Evolutionary conservation across 2,113 vertebrate species (phyloP).

Genomic region (Microtus richardsoni): DNA sequence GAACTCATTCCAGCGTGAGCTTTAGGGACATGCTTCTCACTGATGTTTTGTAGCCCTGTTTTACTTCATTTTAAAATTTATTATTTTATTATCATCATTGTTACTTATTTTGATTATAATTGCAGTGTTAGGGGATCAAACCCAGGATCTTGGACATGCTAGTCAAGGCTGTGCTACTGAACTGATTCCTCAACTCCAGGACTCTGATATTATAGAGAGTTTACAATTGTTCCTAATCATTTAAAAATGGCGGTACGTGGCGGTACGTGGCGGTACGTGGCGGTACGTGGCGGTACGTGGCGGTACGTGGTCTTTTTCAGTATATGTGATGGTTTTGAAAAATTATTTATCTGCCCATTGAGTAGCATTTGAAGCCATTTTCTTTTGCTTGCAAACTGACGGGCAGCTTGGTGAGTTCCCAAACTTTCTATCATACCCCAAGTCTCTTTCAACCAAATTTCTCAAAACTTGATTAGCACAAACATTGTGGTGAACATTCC

Average conservation of each 20-base stretch:
- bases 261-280: too few species aligned
- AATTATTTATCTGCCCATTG: neutral
- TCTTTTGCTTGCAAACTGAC: neutral
- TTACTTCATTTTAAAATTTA: neutral
- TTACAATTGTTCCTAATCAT: neutral
- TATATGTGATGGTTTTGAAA: neutral
- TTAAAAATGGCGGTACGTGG: too few species aligned
- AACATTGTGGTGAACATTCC: neutral
- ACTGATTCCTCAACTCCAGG: neutral
- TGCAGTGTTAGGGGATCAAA: neutral
- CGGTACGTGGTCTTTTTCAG: neutral
- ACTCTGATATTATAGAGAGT: neutral
- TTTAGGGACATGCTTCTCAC: neutral
- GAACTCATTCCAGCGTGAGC: neutral
- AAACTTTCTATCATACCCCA: neutral
- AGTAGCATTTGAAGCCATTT: neutral
- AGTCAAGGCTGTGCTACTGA: neutral
- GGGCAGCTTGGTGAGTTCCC: neutral
- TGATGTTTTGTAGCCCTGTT: neutral
- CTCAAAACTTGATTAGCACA: slow-evolving; percentile 30
- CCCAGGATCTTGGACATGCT: neutral
- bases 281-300: too few species aligned
- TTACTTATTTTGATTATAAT: neutral
- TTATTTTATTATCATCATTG: neutral
- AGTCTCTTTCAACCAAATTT: neutral